Evolutionary conservation across 2,113 vertebrate species (phyloP), one percentile per base, ranked within the genome.

Genomic region (Marmota flaviventris): DNA sequence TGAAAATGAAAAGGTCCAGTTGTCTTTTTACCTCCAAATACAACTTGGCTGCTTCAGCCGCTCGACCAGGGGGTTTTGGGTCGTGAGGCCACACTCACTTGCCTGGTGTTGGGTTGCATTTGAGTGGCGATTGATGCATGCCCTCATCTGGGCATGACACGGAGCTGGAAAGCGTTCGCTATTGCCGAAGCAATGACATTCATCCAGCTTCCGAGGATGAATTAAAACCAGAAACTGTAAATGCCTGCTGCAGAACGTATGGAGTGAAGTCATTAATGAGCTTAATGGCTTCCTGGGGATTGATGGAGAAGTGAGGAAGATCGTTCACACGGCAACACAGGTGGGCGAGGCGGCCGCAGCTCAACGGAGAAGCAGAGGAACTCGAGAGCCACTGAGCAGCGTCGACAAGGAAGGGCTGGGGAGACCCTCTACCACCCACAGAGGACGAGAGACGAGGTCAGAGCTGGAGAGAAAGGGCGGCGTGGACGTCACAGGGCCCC

Each of bases 171-270:
- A 69, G 69, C 79, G 27, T 17, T 94, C 67, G 51, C 77, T 65
- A 13, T 39, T 88, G 34, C 58, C 42, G 24, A 42, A n/a, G 48
- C 16, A 58, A 8, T 77, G 45, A 58, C 79, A 94, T 85, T 85
- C 39, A 77, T 85, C 93, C 85, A 37, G 70, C 67, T 77, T 29
- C 70, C 69, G 11, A 77, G 53, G 56, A 90, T 76, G 72, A 77
- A 94, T 94, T 77, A 84, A 89, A 94, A 90, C 45, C 45, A 94
- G 70, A 69, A 84, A 89, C 78, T 84, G 93, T 89, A 84, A 76
- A 77, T 29, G 16, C n/a, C 37, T 94, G 58, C 93, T 90, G 58
- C 45, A 75, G 61, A 90, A 77, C 61, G 42, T 75, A 69, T 22
- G 45, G 37, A 90, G 61, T 56, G 58, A 69, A 76, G 42, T 84